These are phyloP conservation scores for Brassicogethes aeneus DNA, from an alignment of 2,888 invertebrate genomes.

Conservation along the genomic window DNA sequence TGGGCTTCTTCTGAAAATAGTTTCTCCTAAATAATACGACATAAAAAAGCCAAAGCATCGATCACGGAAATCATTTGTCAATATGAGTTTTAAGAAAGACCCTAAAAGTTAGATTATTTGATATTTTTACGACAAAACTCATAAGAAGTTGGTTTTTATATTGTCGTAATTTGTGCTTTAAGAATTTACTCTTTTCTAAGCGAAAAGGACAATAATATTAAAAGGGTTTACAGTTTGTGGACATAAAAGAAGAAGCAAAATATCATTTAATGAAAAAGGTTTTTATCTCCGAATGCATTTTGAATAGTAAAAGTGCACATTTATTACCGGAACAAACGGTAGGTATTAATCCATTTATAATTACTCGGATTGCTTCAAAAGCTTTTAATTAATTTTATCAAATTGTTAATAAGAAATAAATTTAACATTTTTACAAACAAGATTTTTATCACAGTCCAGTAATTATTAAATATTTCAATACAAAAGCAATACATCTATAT, in stretches of 20 bases:
- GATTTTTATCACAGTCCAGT: no score
- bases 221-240: not conserved
- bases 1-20: not conserved
- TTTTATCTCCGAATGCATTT: not conserved
- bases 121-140: slow-evolving; percentile 3
- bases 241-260: not conserved
- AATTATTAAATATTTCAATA: no score
- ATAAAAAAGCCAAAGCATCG: not conserved
- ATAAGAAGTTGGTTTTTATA: slow-evolving; percentile 4
- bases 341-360: not conserved
- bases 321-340: not conserved
- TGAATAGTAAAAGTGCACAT: not conserved
- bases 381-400: no score
- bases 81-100: no score
- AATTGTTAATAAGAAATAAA: no score
- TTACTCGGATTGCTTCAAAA: not conserved
- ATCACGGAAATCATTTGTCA: not conserved
- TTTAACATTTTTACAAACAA: no score
- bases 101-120: slow-evolving; percentile 6
- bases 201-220: not conserved
- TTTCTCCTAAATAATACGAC: slow-evolving; percentile 3
- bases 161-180: slow-evolving; percentile 5
- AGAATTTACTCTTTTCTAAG: slow-evolving; percentile 4
- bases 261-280: not conserved
- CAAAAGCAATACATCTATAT: no score